Evolutionary conservation across 64 coral and sea anemone species (phyloP).

Genomic region (Acropora yongei): DNA sequence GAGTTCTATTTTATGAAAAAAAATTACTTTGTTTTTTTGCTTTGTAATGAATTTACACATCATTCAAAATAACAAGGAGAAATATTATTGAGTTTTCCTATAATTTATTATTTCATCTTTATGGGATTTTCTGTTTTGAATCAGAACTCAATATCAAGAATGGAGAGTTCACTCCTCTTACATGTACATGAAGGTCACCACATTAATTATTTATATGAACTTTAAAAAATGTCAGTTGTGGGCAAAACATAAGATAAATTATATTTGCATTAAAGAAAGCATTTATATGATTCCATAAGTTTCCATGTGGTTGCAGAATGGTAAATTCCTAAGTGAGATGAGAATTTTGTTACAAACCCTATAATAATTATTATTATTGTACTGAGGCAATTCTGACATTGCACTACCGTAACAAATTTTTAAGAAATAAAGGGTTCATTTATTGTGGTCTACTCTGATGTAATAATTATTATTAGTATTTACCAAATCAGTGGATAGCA

Average conservation of each 20-base stretch:
- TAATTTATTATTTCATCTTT: not conserved
- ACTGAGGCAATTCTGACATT: not conserved
- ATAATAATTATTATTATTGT: not conserved
- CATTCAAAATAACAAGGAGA: not conserved
- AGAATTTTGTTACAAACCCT: not conserved
- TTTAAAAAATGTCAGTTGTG: not conserved
- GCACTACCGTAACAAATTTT: not conserved
- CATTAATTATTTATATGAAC: not conserved
- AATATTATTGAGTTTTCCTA: not conserved
- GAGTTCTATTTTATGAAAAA: conserved; percentile 6
- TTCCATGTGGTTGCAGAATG: not conserved
- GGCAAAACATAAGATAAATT: not conserved
- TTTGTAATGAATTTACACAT: not conserved
- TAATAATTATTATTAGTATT: not conserved
- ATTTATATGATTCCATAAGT: not conserved
- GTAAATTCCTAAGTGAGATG: not conserved
- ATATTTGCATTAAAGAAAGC: not conserved
- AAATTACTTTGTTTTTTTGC: not conserved
- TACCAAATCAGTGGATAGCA: no score
- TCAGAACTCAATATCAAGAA: not conserved
- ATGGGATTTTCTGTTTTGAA: not conserved
- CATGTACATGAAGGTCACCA: not conserved
- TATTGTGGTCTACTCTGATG: not conserved
- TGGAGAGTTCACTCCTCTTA: not conserved
- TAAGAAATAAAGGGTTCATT: not conserved